Evolutionary conservation across 2,113 vertebrate species (phyloP).

Genomic region (Trichomycterus rosablanca): DNA sequence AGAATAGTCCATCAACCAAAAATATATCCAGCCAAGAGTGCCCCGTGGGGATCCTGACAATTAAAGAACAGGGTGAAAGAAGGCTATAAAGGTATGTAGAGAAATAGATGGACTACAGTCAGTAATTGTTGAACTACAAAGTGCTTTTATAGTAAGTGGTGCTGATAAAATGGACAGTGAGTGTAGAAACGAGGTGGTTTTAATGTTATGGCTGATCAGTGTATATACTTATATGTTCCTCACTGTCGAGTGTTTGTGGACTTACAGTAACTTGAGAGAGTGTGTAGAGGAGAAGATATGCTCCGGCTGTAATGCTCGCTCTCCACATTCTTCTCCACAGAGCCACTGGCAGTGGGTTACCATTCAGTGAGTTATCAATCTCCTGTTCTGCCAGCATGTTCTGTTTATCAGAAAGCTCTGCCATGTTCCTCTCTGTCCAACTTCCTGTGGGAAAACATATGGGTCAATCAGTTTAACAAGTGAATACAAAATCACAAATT

Average conservation of each 20-base stretch:
- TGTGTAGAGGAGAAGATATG: constrained; percentile 73
- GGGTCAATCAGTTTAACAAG: constrained; percentile 1
- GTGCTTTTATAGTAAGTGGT: too few species aligned
- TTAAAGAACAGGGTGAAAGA: too few species aligned
- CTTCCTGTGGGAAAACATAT: constrained; percentile 52
- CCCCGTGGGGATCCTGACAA: too few species aligned
- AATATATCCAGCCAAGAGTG: too few species aligned
- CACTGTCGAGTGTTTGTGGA: neutral
- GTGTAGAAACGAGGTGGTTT: too few species aligned
- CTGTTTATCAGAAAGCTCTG: constrained; percentile 35
- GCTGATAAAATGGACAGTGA: too few species aligned
- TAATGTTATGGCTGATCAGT: too few species aligned
- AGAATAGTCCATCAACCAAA: too few species aligned
- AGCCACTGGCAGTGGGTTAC: constrained; percentile 38
- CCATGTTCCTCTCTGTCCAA: constrained; percentile 53
- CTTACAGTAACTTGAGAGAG: constrained; percentile 87
- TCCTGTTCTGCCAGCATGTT: constrained; percentile 42
- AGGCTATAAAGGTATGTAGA: too few species aligned
- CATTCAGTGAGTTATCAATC: constrained; percentile 30
- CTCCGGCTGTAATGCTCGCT: constrained; percentile 69
- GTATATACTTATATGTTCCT: too few species aligned
- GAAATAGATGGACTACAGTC: too few species aligned
- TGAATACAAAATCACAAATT: neutral
- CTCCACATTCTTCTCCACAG: constrained; percentile 65
- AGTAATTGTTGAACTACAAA: too few species aligned